These are phyloP conservation scores for Coenonympha glycerion DNA, from an alignment of 2,888 invertebrate genomes.

Conservation along the genomic window DNA sequence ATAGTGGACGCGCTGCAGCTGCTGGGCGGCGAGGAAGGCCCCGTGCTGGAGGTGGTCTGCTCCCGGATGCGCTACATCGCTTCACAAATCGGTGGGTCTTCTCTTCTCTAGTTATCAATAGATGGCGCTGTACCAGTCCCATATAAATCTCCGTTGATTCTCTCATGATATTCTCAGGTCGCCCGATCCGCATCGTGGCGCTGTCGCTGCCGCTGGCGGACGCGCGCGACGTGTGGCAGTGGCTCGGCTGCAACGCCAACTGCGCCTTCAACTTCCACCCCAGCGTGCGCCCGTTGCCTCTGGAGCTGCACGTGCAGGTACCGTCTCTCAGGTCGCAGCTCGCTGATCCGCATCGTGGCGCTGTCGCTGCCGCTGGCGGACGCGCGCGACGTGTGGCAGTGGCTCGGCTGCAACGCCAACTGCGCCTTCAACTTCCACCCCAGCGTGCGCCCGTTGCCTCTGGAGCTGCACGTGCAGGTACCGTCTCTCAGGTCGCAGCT, in stretches of 20 bases:
- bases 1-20: conserved; percentile 97
- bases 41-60: conserved; percentile 94
- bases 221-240: conserved; percentile 95
- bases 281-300: conserved; percentile 94
- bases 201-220: conserved; percentile 95
- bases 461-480: conserved; percentile 86
- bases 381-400: conserved; percentile 95
- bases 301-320: conserved; percentile 86
- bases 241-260: conserved; percentile 96
- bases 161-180: conserved; percentile 47
- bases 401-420: conserved; percentile 96
- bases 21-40: conserved; percentile 92
- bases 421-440: conserved; percentile 99
- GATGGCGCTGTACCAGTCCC: not conserved
- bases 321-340: no score
- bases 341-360: conserved; percentile 93
- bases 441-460: conserved; percentile 94
- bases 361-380: conserved; percentile 95
- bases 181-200: conserved; percentile 93
- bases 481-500: no score
- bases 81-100: conserved; percentile 86
- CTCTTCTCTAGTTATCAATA: not conserved
- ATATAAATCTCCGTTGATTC: not conserved
- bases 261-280: conserved; percentile 99
- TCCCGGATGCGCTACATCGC: conserved; percentile 96